Percentiles rank a stretch among this genome's conserved stretches.
Conservation (phyloP, 53 echinoderm and acorn worm genomes). For the Echinarachnius parma region DNA sequence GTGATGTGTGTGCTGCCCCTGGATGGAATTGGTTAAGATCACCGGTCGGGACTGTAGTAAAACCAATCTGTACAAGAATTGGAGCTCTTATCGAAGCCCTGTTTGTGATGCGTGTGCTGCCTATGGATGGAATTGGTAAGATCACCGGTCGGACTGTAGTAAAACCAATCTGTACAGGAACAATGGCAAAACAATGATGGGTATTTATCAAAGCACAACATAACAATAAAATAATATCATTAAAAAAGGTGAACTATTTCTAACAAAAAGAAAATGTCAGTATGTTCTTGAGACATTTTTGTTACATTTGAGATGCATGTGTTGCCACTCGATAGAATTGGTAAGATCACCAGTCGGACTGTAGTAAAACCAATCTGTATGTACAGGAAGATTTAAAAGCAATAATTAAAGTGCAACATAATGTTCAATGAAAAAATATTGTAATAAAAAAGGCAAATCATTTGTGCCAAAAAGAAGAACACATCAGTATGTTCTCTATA, state of each 20-base stretch:
- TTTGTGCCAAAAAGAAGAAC: too few relatives aligned
- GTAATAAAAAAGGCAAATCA: too few relatives aligned
- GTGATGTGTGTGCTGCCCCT: constrained; percentile 62
- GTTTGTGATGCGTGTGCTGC: constrained; percentile 44
- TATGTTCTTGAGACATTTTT: constrained; percentile 75
- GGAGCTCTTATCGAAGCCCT: constrained; percentile 76
- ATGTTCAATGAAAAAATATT: too few relatives aligned
- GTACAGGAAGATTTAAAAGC: too few relatives aligned
- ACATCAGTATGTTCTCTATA: too few relatives aligned
- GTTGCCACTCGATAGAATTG: constrained; percentile 82
- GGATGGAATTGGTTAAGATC: constrained; percentile 96
- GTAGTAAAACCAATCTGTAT: constrained; percentile 90
- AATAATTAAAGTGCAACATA: too few relatives aligned
- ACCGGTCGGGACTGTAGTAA: constrained; percentile 92
- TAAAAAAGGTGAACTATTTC: too few relatives aligned
- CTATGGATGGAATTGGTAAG: constrained; percentile 94
- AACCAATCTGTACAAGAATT: constrained; percentile 86
- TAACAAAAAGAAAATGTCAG: too few relatives aligned
- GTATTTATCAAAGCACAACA: too few relatives aligned
- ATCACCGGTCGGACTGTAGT: constrained; percentile 94
- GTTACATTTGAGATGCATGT: constrained; percentile 35
- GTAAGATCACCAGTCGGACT: constrained; percentile 96
- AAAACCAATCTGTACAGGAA: constrained; percentile 87
- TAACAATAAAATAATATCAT: too few relatives aligned
- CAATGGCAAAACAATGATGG: too few relatives aligned